A percentile compares a stretch with the other conserved stretches of the same genome.
Conservation (phyloP, 2,113 vertebrate genomes). For the Neotoma lepida region DNA sequence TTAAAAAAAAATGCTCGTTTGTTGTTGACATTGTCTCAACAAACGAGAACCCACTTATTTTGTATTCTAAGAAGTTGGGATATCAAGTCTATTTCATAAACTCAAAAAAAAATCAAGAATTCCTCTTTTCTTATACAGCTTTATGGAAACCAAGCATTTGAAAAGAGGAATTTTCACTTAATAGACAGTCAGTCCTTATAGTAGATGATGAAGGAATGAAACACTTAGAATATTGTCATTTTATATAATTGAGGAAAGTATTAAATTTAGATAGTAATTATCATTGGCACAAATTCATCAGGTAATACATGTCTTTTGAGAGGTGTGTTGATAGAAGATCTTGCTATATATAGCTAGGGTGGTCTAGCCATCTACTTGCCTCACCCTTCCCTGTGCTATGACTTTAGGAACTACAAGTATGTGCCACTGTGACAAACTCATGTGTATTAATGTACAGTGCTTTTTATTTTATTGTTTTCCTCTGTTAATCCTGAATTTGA, state of each 20-base stretch:
- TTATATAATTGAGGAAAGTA: constrained; percentile 10
- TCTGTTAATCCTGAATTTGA: background rate
- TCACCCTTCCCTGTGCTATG: background rate
- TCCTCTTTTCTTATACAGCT: background rate
- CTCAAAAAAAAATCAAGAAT: background rate
- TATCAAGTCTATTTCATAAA: background rate
- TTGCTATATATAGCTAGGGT: background rate
- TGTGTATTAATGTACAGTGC: background rate
- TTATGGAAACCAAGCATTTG: background rate
- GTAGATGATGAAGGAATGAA: background rate
- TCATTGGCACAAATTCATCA: background rate
- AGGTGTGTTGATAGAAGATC: background rate
- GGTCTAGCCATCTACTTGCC: background rate
- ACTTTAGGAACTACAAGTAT: background rate
- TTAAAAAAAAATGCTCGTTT: too few species aligned
- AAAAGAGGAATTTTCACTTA: background rate
- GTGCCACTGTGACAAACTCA: background rate
- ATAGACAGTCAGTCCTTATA: background rate
- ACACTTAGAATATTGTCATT: background rate
- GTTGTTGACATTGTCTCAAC: background rate
- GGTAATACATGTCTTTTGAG: background rate
- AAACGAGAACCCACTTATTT: background rate
- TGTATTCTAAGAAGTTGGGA: background rate
- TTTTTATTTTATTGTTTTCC: background rate
- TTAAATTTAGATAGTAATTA: background rate